phyloP scores from a whole-genome alignment of 2,113 vertebrate species.

The Urocitellus parryii region DNA sequence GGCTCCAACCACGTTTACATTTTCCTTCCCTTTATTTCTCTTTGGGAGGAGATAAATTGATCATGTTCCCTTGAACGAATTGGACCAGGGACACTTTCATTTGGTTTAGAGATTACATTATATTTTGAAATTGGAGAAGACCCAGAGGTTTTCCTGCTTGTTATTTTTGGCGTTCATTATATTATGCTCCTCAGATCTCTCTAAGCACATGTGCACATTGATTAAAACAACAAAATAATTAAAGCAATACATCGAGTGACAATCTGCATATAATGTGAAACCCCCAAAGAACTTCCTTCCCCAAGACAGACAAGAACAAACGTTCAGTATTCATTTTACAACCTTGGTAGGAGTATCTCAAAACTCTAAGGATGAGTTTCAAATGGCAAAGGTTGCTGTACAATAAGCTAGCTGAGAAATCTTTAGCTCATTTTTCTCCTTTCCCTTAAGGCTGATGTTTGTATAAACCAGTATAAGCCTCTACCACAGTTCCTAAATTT shows the following conservation, averaged over 20 bases:
- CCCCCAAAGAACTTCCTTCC: conserved; percentile 52
- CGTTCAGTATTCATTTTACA: conserved; percentile 37
- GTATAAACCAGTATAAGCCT: neutral
- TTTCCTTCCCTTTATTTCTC: conserved; percentile 69
- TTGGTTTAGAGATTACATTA: conserved; percentile 78
- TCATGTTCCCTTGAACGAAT: conserved; percentile 70
- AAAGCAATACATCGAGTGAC: conserved; percentile 76
- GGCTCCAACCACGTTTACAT: conserved; percentile 26
- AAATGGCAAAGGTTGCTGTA: neutral
- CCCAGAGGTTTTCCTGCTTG: conserved; percentile 72
- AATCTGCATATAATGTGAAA: conserved; percentile 65
- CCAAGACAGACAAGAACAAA: neutral
- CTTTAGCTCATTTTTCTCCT: neutral
- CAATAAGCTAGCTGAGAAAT: neutral
- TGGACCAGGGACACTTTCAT: conserved; percentile 66
- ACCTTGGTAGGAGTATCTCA: neutral
- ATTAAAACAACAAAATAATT: conserved; percentile 80
- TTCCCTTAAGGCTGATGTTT: neutral
- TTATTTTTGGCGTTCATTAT: conserved; percentile 74
- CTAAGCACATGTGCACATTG: conserved; percentile 64
- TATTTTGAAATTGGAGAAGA: conserved; percentile 74
- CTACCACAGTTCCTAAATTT: neutral
- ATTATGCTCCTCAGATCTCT: conserved; percentile 58
- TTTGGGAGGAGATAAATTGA: conserved; percentile 73
- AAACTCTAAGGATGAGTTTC: neutral